Base-by-base conservation (phyloP, 2,797 vertebrate genomes). In the Lutjanus argentimaculatus region DNA sequence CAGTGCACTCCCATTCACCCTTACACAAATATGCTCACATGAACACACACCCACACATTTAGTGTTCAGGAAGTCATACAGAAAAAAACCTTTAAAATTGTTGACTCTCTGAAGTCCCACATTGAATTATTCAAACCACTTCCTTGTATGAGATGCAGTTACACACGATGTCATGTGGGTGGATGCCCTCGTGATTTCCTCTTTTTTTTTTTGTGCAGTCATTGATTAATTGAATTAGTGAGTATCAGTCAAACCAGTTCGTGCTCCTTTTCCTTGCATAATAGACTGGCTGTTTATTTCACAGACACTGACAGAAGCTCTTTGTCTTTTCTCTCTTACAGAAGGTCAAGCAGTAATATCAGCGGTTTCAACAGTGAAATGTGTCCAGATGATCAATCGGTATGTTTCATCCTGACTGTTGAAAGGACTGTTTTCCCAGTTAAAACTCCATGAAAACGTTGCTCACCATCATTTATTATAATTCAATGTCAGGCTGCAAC, bases 291-390 rank as follows among this genome's bases (percentile, higher is more conserved):
- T 51, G 1, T 59, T 30, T 30, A 5, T 25, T 17, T 6, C 22
- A 30, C 40, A 7, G 6, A 49, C 46, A 45, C 57, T 79, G 58
- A 84, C 45, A 73, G 14, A 36, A 10, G 64, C 15, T 86, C n/a
- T 73, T 67, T 71, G 14, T 52, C 6, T 42, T 7, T 6, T 36
- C 75, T 86, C 6, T 87, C 67, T 79, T 46, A 67, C 92, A 99
- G 98, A 91, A 95, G 98, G 59, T 99, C 98, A 0, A 98, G 97
- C 92, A 99, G 98, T 90, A 99, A 97, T 51, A 94, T 97, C 91
- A 99, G 98, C 0, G 97, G 97, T 7, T 97, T 98, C 94, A 99
- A 98, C 95, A 99, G 96, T 45, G 98, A 99, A 85, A 96, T 97
- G 87, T 97, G 97, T 90, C 92, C 97, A 49, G 98, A 99, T 6